Evolutionary conservation across 1,140 invertebrate species (phyloP), one percentile per base, ranked within the genome.

Genomic region (Anadara kagoshimensis): DNA sequence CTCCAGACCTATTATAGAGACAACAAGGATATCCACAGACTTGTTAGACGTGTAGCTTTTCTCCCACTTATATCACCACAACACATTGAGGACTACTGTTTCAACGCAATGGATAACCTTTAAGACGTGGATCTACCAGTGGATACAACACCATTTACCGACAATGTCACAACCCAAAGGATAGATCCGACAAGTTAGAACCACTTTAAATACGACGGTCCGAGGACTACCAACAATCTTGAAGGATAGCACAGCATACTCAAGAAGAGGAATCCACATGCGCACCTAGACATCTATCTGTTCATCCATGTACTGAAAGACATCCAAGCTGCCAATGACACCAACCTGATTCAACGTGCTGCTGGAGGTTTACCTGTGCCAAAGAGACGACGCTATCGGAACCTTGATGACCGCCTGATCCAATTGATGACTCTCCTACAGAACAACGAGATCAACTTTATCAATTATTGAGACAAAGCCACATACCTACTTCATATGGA

Each of bases 191-290:
- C 29, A 36, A 10, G 16, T 73, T 66, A 56, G 71, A 73, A 59
- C 71, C 71, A 73, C 41, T 73, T 49, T 41, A n/a, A 67, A 12
- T 51, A 54, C 22, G 45, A 58, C 20, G 54, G 63, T 7, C 70
- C 62, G 51, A 24, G 67, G 11, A 69, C 67, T 12, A 69, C 58
- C 2, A 73, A 73, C 43, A 18, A 65, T 18, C 18, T 73, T 45
- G 51, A 72, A 49, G 62, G 62, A 66, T 73, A 44, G 70, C 62
- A 65, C 5, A n/a, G 18, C 16, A 72, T 64, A 43, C 47, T 72
- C n/a, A 72, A 72, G 44, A 73, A 73, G 20, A 12, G 16, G 16
- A 12, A 45, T 3, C 44, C 44, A 11, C 36, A 53, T 20, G 47
- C 26, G 2, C 49, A 54, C 59, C 41, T 49, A 14, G 56, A 63